phyloP scores from a whole-genome alignment of 2,888 invertebrate species.

The Rambutsinella grinnellia region DNA sequence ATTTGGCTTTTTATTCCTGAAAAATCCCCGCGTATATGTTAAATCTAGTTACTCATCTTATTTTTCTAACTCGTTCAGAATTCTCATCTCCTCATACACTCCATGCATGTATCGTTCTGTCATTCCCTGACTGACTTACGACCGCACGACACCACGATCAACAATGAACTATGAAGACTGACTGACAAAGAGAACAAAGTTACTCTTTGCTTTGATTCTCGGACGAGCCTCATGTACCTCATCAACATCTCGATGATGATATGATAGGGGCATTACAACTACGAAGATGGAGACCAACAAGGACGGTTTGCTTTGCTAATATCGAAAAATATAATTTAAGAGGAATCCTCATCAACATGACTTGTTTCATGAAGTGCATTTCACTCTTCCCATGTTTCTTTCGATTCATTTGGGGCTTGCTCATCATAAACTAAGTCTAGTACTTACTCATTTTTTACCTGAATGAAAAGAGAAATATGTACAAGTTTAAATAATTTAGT shows the following conservation, averaged over 20 bases:
- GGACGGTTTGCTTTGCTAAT: not conserved
- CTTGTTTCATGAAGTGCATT: not conserved
- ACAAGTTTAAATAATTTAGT: not conserved
- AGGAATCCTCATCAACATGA: not conserved
- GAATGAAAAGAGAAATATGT: not conserved
- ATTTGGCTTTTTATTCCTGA: no score
- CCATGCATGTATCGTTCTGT: constrained; percentile 53
- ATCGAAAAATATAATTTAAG: not conserved
- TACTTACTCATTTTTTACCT: no score
- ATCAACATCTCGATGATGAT: not conserved
- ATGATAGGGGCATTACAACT: not conserved
- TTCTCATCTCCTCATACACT: no score
- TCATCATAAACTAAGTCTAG: constrained; percentile 3
- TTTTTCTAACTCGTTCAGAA: constrained; percentile 4
- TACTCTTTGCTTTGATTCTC: constrained; percentile 1
- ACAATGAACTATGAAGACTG: constrained; percentile 51
- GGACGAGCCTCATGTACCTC: constrained; percentile 12
- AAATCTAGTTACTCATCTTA: not conserved
- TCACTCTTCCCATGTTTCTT: not conserved
- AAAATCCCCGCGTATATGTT: no score
- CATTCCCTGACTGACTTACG: constrained; percentile 50
- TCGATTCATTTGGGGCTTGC: not conserved
- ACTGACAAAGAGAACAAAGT: not conserved
- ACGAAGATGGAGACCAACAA: not conserved
- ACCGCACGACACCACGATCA: constrained; percentile 51